Evolutionary conservation across 1,140 invertebrate genomes (phyloP).

Genomic region (Drosophila chauvacae): DNA sequence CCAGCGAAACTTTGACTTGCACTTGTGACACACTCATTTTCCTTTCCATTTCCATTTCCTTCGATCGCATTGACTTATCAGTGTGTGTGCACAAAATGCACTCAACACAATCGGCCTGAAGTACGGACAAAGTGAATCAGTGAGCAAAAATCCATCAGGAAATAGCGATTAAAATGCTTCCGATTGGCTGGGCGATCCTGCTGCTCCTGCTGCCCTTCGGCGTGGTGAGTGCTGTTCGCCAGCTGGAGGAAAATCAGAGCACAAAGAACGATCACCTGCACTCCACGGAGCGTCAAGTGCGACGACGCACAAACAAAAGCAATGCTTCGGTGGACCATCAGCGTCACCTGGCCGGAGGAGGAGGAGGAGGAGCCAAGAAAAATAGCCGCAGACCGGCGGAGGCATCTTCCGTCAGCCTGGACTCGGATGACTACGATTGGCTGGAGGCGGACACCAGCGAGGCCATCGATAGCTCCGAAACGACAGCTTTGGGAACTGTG

Average conservation of each 20-base stretch:
- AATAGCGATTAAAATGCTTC: constrained; percentile 51
- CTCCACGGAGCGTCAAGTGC: constrained; percentile 31
- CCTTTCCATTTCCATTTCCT: constrained; percentile 16
- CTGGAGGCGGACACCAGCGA: constrained; percentile 60
- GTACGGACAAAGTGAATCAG: constrained; percentile 32
- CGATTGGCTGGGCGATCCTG: constrained; percentile 36
- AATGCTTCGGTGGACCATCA: constrained; percentile 43
- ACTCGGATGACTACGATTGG: constrained; percentile 61
- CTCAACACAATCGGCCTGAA: constrained; percentile 28
- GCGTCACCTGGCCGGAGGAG: constrained; percentile 10
- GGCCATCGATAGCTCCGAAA: constrained; percentile 23
- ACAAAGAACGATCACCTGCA: constrained; percentile 36
- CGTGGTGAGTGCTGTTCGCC: constrained; percentile 38
- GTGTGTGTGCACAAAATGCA: constrained; percentile 48
- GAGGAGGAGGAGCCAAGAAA: constrained; percentile 3
- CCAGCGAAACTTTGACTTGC: constrained; percentile 27
- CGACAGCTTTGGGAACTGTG: constrained; percentile 23
- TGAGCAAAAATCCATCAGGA: constrained; percentile 13
- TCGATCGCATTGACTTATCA: constrained; percentile 35
- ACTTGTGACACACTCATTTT: constrained; percentile 46
- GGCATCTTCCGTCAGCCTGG: constrained; percentile 9
- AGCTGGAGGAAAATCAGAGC: constrained; percentile 52
- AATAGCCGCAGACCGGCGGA: constrained; percentile 8
- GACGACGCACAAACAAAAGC: constrained; percentile 39
- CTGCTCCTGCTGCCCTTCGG: constrained; percentile 33